phyloP scores from a whole-genome alignment of 2,797 vertebrate species.

The Labeo calbasu region DNA sequence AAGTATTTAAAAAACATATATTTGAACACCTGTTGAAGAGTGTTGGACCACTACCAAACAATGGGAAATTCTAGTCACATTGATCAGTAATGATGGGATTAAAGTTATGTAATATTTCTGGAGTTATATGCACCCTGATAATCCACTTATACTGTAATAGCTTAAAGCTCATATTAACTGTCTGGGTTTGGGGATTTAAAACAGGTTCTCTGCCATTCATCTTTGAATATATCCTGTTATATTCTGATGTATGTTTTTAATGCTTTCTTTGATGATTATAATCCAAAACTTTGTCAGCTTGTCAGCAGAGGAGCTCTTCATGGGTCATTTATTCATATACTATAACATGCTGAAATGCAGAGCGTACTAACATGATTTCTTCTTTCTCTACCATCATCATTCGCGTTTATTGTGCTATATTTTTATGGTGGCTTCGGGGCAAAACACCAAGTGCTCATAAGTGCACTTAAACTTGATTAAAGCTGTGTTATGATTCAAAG shows the following conservation, averaged over 20 bases:
- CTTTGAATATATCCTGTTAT: conserved; percentile 21
- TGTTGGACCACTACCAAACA: neutral
- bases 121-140: neutral
- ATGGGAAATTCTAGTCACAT: neutral
- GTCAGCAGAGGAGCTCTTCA: conserved; percentile 17
- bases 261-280: conserved; percentile 26
- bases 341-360: neutral
- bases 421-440: conserved; percentile 9
- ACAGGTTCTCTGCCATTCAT: conserved; percentile 9
- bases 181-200: neutral
- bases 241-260: conserved; percentile 30
- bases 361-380: conserved; percentile 3
- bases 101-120: conserved; percentile 4
- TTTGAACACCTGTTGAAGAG: neutral
- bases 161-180: neutral
- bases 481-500: conserved; percentile 17
- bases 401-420: conserved; percentile 10
- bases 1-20: neutral
- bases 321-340: conserved; percentile 21
- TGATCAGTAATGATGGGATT: conserved; percentile 5
- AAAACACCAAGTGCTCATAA: conserved; percentile 25
- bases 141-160: conserved; percentile 24
- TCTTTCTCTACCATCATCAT: conserved; percentile 6
- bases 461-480: conserved; percentile 42
- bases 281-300: conserved; percentile 21